Evolutionary conservation across 2,113 vertebrate species (phyloP), one percentile per base, ranked within the genome.

Genomic region (Pseudonaja textilis): DNA sequence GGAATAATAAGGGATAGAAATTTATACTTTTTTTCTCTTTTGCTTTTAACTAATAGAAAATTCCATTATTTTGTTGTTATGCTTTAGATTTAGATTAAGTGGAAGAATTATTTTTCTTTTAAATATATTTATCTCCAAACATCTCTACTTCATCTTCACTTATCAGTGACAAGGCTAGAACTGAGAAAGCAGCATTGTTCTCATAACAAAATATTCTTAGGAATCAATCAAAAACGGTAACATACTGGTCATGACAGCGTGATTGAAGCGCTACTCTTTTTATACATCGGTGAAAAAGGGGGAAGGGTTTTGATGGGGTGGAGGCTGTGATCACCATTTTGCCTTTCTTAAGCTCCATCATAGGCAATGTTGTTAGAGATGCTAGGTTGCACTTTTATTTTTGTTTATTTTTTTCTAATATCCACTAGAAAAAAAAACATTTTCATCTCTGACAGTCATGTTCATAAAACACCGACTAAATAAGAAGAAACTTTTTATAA

Each of bases 401-500:
- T 52, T 55, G 8, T 22, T 23, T 88, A 22, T 42, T 10, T 39
- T n/a, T 22, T 12, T 34, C 14, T 3, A 69, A 47, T 88, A 89
- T 89, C 39, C 54, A 89, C 87, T n/a, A 34, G 20, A 57, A 56
- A 92, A 89, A 89, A 45, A 25, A 25, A 85, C n/a, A 89, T 81
- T 92, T 92, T 85, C 18, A 89, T 89, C 52, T 52, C 87, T 47
- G 87, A 47, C n/a, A 88, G 52, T 34, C 87, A 89, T 89, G 20
- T 85, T 57, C 91, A 92, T 92, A 92, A 92, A 92, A 89, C 54
- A 81, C 39, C 25, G 52, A 64, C 54, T 57, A 39, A 92, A 85
- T 39, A 89, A 57, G 34, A 91, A 91, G 52, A 89, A 81, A 92
- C 87, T 56, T 89, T 92, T 89, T 81, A 92, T 85, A 92, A 92